Evolutionary conservation across 2,797 vertebrate genomes (phyloP).

Genomic region (Apodemus agrarius): DNA sequence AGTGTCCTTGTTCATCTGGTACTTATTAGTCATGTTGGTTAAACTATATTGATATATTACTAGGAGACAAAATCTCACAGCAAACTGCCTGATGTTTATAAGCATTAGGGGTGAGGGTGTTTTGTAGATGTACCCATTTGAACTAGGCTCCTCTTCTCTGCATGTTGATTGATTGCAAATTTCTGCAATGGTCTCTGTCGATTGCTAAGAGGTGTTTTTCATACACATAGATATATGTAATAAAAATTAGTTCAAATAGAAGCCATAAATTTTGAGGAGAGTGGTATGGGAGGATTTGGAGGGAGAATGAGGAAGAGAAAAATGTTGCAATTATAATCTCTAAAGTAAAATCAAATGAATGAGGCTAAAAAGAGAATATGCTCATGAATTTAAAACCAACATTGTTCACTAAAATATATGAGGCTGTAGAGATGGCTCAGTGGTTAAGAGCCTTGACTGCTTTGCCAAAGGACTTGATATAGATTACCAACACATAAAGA

Average conservation of each 20-base stretch:
- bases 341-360: neutral
- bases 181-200: neutral
- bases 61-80: neutral
- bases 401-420: neutral
- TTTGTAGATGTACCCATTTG: no score
- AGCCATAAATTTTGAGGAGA: neutral
- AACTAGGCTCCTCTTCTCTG: neutral
- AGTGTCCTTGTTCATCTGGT: neutral
- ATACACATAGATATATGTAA: neutral
- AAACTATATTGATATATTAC: neutral
- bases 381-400: neutral
- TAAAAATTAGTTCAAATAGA: neutral
- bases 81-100: neutral
- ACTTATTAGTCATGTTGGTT: no score
- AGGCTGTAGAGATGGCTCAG: neutral
- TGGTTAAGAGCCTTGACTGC: no score
- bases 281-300: neutral
- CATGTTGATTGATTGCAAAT: neutral
- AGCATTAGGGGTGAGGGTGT: neutral
- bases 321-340: neutral
- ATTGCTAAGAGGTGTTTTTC: neutral
- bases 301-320: neutral
- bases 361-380: neutral
- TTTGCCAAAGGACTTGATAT: no score
- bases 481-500: neutral